Percentiles rank a stretch among this genome's conserved stretches.
phyloP scores from a whole-genome alignment of 2,888 invertebrate species.

The Pristionchus exspectatus region DNA sequence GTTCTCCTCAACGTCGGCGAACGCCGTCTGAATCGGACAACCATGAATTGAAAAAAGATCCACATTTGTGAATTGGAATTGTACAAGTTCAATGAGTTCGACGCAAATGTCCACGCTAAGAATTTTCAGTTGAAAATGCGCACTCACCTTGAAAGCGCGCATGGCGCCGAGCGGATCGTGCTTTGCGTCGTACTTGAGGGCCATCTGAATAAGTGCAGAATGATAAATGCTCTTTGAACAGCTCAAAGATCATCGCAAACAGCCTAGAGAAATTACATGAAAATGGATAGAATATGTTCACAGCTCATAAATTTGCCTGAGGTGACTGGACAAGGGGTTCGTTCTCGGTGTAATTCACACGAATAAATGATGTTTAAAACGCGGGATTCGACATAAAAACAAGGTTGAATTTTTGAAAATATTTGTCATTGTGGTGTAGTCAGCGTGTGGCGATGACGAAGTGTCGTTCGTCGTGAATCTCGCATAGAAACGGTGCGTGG shows the following conservation, averaged over 20 bases:
- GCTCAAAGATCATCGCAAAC: neutral
- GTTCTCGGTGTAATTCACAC: neutral
- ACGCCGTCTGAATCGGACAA: constrained; percentile 60
- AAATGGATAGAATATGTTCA: neutral
- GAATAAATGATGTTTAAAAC: neutral
- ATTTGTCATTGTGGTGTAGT: constrained; percentile 33
- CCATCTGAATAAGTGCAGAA: neutral
- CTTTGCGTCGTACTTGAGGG: constrained; percentile 57
- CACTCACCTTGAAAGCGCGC: constrained; percentile 60
- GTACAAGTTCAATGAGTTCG: too few relatives aligned
- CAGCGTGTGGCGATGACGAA: neutral
- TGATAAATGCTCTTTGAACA: neutral
- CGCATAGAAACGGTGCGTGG: neutral
- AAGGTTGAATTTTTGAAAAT: neutral
- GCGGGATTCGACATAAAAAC: neutral
- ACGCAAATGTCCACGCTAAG: too few relatives aligned
- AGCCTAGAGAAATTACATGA: neutral
- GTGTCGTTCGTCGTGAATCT: neutral
- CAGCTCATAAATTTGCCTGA: neutral
- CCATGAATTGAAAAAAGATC: neutral
- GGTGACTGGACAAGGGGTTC: neutral
- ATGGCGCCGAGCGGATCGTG: constrained; percentile 59
- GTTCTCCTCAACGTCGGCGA: constrained; percentile 68
- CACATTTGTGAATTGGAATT: too few relatives aligned
- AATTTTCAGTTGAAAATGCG: neutral